Conservation (phyloP, 2,797 vertebrate genomes). For the Ctenochaetus hawaiiensis region DNA sequence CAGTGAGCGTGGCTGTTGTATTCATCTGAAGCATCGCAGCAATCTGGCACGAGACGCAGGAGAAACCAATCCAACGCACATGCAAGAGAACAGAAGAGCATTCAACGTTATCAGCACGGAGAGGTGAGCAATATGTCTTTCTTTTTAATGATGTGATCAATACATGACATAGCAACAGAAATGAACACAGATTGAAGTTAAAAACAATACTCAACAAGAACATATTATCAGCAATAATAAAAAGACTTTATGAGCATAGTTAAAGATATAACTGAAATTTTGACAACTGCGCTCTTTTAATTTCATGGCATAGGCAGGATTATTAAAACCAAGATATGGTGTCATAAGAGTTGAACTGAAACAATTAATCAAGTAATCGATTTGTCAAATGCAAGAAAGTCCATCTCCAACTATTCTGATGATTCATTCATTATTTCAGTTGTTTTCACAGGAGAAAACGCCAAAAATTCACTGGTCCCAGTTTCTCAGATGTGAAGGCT, state of each 20-base stretch:
- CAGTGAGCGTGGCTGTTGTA: conserved; percentile 80
- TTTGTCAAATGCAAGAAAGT: neutral
- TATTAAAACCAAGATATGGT: neutral
- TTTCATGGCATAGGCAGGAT: too few relatives aligned
- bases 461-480: neutral
- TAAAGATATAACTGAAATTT: too few relatives aligned
- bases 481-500: neutral
- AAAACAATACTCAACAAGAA: neutral
- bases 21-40: conserved; percentile 85
- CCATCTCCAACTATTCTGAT: neutral
- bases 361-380: neutral
- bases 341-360: neutral
- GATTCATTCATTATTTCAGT: neutral
- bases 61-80: conserved; percentile 49
- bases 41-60: conserved; percentile 74
- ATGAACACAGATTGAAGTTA: neutral
- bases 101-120: conserved; percentile 32
- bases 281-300: too few relatives aligned
- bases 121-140: conserved; percentile 22
- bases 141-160: neutral
- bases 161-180: neutral
- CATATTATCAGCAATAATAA: neutral
- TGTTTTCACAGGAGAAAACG: neutral
- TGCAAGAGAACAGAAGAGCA: conserved; percentile 42
- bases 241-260: neutral